Base-by-base conservation (phyloP, 2,888 invertebrate species). In the Cosmorhoe ocellata region DNA sequence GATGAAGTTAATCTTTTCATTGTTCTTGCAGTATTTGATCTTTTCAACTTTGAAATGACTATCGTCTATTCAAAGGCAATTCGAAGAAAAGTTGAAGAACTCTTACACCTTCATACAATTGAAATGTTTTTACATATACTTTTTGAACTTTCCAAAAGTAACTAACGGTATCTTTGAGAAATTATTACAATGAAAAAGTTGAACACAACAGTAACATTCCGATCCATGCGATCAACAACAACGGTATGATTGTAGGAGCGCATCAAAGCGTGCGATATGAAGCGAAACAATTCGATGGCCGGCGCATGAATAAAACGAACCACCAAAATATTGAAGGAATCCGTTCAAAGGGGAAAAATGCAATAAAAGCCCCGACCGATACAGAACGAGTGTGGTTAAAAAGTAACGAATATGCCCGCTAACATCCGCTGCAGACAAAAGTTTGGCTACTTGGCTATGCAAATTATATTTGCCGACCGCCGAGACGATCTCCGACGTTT, bases 401-500 rank as follows among this genome's bases (percentile, higher is more conserved):
- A 89, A 90, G 87, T 85, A 84, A 87, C 84, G 90, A 84, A 86
- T 88, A 88, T 87, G 90, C 85, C 83, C 82, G 80, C 83, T 81
- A 88, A 84, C 85, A 85, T 85, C 87, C 84, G 87, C 71, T 79
- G 82, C 88, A 88, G 85, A 88, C 90, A 86, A 88, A 88, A 84
- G 86, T 90, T 83, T 68, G 84, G 79, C 87, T 89, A 91, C 87
- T 91, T 90, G 90, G 75, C 87, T 90, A 91, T 91, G 91, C 90
- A 91, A 91, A 91, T 91, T 90, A 90, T 90, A 90, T 91, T 91
- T 91, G 90, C 90, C 81, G 90, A 90, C 90, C 81, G 82, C 82
- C 80, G 81, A 79, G 84, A 81, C 82, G 87, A 89, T 89, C 88
- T 84, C 81, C 81, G 74, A 79, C 85, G 76, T 88, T 89, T 78